Conservation (phyloP, 2,797 vertebrate genomes). For the Enteromius paludinosus region DNA sequence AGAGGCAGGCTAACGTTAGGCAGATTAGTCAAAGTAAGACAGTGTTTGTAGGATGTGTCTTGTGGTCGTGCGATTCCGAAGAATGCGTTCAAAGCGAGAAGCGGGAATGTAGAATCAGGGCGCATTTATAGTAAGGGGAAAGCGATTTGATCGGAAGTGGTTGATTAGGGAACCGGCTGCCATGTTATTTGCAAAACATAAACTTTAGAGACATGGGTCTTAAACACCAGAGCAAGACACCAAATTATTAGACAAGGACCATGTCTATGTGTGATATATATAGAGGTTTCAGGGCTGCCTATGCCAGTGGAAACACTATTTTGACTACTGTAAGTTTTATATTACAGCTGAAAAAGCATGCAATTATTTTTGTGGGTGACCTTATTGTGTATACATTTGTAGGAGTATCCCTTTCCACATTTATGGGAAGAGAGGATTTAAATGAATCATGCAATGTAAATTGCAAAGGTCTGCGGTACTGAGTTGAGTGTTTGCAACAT, state of each 20-base stretch:
- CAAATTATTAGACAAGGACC: not conserved
- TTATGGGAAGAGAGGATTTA: not conserved
- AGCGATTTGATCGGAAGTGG: no score
- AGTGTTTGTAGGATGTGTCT: no score
- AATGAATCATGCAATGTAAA: not conserved
- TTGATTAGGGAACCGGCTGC: no score
- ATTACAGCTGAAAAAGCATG: not conserved
- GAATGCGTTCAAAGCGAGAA: no score
- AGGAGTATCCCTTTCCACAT: not conserved
- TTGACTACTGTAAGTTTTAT: not conserved
- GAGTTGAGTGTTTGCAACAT: not conserved
- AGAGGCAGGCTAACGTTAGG: no score
- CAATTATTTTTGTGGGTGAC: not conserved
- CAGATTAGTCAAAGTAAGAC: no score
- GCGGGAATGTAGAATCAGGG: no score
- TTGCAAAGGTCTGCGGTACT: not conserved
- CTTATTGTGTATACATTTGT: not conserved
- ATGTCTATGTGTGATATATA: not conserved
- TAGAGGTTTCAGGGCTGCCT: not conserved
- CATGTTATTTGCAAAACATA: no score
- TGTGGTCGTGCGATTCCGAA: no score
- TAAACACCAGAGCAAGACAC: not conserved
- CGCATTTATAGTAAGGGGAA: no score
- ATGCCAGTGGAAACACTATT: not conserved
- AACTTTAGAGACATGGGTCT: no score